Evolutionary conservation across 2,113 vertebrate genomes (phyloP), one percentile per base, ranked within the genome.

Genomic region (Chlorodrepanis virens): DNA sequence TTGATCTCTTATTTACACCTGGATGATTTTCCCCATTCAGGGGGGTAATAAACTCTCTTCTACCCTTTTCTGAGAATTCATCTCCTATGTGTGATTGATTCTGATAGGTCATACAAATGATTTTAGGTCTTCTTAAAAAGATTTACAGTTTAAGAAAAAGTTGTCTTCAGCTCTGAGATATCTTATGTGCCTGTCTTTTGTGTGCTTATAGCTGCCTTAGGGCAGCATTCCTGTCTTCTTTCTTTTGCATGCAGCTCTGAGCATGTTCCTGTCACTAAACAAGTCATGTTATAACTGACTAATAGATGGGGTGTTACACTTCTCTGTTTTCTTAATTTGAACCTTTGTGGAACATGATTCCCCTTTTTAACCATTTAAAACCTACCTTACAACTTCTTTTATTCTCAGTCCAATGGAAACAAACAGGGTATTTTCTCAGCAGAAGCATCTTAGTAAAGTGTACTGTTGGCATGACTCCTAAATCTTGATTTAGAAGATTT

Each of bases 81-180:
- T 71, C 84, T 71, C 27, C 68, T 31, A 8, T 49, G 37, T 63
- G 5, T 89, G 61, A 82, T 60, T 75, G 57, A 84, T 89, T 64
- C 22, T 69, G 65, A 82, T 81, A 84, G 83, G 69, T n/a, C 80
- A 89, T 75, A 63, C 39, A 92, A 84, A 89, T 87, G 28, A 84
- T 94, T 92, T 88, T 88, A 72, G 50, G 17, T 83, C 68, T 80
- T 89, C 80, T 87, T 92, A 91, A 84, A 92, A 78, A 91, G 44
- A 79, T 87, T 94, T 94, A 81, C 49, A 37, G 44, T 68, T 81
- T 81, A 52, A 89, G 86, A 87, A 86, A 87, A 90, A 92, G 76
- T 89, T 33, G 29, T 94, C 72, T 75, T 75, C 60, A 83, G 52
- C 52, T 81, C 69, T 87, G 17, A 42, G 39, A 9, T 61, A 27